A percentile compares a stretch with the other conserved stretches of the same genome.
phyloP scores from a whole-genome alignment of 2,797 vertebrate genomes.

The Sebastes flavidus region DNA sequence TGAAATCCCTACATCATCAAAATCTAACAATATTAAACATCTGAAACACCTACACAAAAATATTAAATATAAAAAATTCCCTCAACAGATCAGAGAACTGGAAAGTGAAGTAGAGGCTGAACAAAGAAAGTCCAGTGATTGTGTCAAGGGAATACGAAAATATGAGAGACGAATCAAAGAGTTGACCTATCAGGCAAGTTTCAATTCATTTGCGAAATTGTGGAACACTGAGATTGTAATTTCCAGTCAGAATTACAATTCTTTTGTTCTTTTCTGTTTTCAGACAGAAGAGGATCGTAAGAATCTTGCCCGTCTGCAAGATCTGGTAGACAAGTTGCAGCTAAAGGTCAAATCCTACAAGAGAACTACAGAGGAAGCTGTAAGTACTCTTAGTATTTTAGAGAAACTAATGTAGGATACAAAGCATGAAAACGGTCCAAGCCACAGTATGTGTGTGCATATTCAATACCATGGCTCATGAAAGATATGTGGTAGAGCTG shows the following conservation, averaged over 20 bases:
- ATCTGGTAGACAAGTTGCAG: slow-evolving; percentile 84
- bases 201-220: not conserved
- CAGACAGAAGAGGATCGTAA: slow-evolving; percentile 85
- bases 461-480: not conserved
- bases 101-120: slow-evolving; percentile 81
- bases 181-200: slow-evolving; percentile 79
- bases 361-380: slow-evolving; percentile 79
- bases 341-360: slow-evolving; percentile 85
- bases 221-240: not conserved
- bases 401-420: not conserved
- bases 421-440: not conserved
- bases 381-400: slow-evolving; percentile 56
- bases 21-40: not conserved
- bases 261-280: not conserved
- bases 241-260: not conserved
- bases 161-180: slow-evolving; percentile 83
- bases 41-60: not conserved
- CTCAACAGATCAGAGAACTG: slow-evolving; percentile 74
- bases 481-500: not conserved
- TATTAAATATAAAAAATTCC: not conserved
- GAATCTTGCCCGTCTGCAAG: slow-evolving; percentile 81
- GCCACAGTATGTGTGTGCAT: not conserved
- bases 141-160: slow-evolving; percentile 80
- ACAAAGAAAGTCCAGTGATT: slow-evolving; percentile 74
- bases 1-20: not conserved